These are phyloP conservation scores for Prolemur simus DNA, from an alignment of 2,113 vertebrate species.

Conservation along the genomic window DNA sequence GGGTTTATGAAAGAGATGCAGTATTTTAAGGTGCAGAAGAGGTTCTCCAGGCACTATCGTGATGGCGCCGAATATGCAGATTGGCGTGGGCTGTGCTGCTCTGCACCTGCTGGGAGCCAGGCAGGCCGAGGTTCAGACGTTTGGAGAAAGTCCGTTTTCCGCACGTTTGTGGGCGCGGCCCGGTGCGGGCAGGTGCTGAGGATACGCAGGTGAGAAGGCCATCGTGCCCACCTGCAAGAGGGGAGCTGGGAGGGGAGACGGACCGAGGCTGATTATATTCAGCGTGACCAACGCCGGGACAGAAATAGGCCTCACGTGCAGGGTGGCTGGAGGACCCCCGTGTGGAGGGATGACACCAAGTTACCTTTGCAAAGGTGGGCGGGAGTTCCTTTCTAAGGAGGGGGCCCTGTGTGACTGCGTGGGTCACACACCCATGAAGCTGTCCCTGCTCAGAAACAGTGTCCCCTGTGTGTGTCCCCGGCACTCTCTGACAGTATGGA, in stretches of 20 bases:
- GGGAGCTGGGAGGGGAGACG: background rate
- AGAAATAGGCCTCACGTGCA: background rate
- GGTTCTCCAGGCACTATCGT: background rate
- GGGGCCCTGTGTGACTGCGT: background rate
- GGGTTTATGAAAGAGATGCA: conserved; percentile 19
- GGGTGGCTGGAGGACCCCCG: background rate
- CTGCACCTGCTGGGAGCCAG: background rate
- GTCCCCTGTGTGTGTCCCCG: background rate
- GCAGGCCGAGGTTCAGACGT: background rate
- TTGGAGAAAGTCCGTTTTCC: background rate
- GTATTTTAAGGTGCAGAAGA: background rate
- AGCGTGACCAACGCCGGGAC: background rate
- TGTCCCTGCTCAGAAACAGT: background rate
- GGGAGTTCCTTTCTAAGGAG: background rate
- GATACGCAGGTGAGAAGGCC: background rate
- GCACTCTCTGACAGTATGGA: background rate
- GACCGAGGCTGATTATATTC: background rate
- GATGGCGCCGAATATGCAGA: background rate
- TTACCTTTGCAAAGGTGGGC: background rate
- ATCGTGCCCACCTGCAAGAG: background rate
- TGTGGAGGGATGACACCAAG: background rate
- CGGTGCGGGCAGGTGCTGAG: background rate
- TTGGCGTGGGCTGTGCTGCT: background rate
- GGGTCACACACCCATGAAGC: background rate
- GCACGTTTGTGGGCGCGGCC: background rate